phyloP scores from a whole-genome alignment of 2,797 vertebrate species.

The Peromyscus aztecus region DNA sequence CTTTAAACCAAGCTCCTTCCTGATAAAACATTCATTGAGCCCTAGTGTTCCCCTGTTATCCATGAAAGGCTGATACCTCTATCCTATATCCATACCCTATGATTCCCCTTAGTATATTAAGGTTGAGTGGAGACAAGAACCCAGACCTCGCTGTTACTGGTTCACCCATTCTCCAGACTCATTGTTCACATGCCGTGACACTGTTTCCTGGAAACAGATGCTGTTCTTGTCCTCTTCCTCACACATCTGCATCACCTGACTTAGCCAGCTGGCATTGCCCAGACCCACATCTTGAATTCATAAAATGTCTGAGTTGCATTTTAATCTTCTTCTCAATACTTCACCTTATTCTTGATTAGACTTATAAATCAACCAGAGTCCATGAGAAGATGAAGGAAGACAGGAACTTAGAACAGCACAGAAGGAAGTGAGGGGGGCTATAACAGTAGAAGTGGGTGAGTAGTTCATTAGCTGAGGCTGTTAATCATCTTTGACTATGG shows the following conservation, averaged over 20 bases:
- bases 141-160: not conserved
- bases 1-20: not conserved
- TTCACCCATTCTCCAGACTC: not conserved
- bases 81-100: not conserved
- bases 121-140: not conserved
- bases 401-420: not conserved
- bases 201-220: not conserved
- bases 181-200: fast-evolving
- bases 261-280: not conserved
- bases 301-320: not conserved
- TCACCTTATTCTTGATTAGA: not conserved
- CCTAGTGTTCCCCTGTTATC: not conserved
- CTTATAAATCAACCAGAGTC: not conserved
- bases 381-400: not conserved
- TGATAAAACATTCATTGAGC: not conserved
- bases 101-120: not conserved
- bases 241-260: too few relatives aligned
- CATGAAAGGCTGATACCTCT: not conserved
- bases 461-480: not conserved
- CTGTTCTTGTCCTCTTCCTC: not conserved
- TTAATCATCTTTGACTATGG: not conserved
- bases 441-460: not conserved
- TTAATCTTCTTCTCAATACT: not conserved
- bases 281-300: not conserved
- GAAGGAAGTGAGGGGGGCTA: not conserved